Evolutionary conservation across 2,888 invertebrate species (phyloP).

Genomic region (Chirona hameri): DNA sequence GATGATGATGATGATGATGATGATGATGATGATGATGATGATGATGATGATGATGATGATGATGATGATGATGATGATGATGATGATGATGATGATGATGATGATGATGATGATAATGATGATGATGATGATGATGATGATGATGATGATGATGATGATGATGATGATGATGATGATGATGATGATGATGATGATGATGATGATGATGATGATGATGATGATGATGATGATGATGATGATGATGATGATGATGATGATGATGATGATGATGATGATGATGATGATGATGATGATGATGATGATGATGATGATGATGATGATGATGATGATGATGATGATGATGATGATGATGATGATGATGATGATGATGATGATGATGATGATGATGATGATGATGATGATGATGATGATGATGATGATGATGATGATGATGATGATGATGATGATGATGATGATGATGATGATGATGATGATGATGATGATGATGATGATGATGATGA

Average conservation of each 20-base stretch:
- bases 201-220: background rate
- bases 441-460: background rate
- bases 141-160: background rate
- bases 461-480: background rate
- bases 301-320: background rate
- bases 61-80: no score
- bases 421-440: background rate
- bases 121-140: conserved; percentile 3
- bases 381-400: no score
- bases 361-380: no score
- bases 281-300: background rate
- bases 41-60: no score
- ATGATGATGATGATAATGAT: no score
- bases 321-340: background rate
- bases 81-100: no score
- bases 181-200: background rate
- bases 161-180: background rate
- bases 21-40: no score
- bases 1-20: no score
- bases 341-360: background rate
- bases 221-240: background rate
- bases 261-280: background rate
- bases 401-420: conserved; percentile 10
- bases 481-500: no score
- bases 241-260: background rate